Evolutionary conservation across 2,797 vertebrate genomes (phyloP).

Genomic region (Hephaestus fuliginosus): DNA sequence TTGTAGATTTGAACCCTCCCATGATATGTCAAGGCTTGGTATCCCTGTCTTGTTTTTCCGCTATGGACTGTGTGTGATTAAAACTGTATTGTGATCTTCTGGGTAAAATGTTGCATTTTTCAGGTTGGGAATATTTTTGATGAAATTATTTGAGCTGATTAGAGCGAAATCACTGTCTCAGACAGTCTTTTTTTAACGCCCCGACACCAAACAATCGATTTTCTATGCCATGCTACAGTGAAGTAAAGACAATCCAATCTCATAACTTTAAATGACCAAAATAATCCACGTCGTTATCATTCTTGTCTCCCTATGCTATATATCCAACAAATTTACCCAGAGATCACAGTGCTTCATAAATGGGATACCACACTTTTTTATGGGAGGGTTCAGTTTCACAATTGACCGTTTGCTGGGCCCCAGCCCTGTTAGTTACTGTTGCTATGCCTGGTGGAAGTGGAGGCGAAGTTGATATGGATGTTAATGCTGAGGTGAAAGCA

Average conservation of each 20-base stretch:
- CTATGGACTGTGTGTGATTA: conserved; percentile 19
- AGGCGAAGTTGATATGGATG: too few relatives aligned
- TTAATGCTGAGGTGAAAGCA: not conserved
- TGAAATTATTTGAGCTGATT: conserved; percentile 36
- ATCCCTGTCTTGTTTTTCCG: conserved; percentile 36
- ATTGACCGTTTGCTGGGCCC: conserved; percentile 32
- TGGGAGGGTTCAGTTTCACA: conserved; percentile 35
- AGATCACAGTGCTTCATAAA: conserved; percentile 47
- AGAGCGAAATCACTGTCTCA: conserved; percentile 52
- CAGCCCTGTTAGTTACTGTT: not conserved
- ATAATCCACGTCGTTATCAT: conserved; percentile 49
- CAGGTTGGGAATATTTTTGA: conserved; percentile 46
- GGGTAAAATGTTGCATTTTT: conserved; percentile 51
- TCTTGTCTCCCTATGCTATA: conserved; percentile 31
- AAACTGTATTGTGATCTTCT: conserved; percentile 52
- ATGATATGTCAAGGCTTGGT: conserved; percentile 24
- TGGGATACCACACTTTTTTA: conserved; percentile 32
- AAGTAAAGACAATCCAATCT: conserved; percentile 83
- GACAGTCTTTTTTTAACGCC: conserved; percentile 61
- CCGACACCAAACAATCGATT: conserved; percentile 73
- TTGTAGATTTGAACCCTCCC: conserved; percentile 37
- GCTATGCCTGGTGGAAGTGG: not conserved
- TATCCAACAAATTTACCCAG: conserved; percentile 42
- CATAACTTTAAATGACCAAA: conserved; percentile 77
- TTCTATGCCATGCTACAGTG: conserved; percentile 74